phyloP scores from a whole-genome alignment of 2,113 vertebrate genomes.

The Misgurnus anguillicaudatus region DNA sequence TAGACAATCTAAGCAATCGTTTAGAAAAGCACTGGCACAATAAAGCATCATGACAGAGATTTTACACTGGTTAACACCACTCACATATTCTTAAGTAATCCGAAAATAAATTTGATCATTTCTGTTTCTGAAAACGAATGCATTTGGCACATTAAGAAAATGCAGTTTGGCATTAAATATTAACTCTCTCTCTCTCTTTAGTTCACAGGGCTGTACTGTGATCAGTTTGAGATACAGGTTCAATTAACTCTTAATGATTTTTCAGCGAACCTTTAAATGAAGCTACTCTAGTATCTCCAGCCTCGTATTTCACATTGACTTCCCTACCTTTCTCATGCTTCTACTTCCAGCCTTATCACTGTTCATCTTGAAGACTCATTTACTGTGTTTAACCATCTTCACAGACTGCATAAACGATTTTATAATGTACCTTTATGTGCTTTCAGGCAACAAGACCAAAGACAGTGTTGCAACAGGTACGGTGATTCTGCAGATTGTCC shows the following conservation, averaged over 20 bases:
- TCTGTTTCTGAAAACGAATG: too few relatives aligned
- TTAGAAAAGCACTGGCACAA: too few relatives aligned
- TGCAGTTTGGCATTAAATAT: neutral
- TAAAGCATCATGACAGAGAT: too few relatives aligned
- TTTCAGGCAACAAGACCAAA: conserved; percentile 91
- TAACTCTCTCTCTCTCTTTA: neutral
- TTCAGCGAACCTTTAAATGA: conserved; percentile 34
- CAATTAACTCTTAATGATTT: conserved; percentile 34
- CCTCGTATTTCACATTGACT: conserved; percentile 29
- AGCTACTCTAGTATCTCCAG: neutral
- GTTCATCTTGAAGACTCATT: neutral
- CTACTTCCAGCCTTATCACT: neutral
- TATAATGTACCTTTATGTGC: conserved; percentile 50
- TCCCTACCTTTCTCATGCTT: neutral
- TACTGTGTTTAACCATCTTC: neutral
- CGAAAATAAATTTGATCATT: too few relatives aligned
- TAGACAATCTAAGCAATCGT: too few relatives aligned
- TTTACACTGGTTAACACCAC: too few relatives aligned
- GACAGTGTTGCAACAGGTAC: conserved; percentile 94
- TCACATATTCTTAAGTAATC: too few relatives aligned
- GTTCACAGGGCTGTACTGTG: neutral
- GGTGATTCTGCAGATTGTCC: conserved; percentile 44
- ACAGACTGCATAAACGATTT: neutral
- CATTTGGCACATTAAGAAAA: neutral
- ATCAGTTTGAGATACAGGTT: conserved; percentile 6